Conservation (phyloP, 2,113 vertebrate genomes). For the Leucopsar rothschildi region DNA sequence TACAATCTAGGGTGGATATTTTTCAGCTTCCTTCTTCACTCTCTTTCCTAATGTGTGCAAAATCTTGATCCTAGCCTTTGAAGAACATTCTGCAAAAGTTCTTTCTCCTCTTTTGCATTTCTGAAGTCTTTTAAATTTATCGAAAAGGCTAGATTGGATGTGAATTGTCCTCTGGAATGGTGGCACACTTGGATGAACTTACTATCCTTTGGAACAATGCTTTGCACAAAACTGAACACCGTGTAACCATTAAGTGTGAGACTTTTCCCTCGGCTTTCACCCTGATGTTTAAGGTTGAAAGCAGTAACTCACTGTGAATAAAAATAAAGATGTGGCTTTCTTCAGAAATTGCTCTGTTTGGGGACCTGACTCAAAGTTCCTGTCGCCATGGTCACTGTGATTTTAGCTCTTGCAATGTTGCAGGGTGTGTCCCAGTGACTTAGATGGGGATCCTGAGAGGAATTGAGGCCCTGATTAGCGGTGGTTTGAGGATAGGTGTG, state of each 20-base stretch:
- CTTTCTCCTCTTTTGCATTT: not conserved
- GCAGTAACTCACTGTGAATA: not conserved
- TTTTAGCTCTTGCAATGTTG: not conserved
- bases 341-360: not conserved
- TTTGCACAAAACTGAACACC: not conserved
- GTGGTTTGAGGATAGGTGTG: not conserved
- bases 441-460: not conserved
- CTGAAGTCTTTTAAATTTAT: not conserved
- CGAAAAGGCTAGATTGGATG: not conserved
- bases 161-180: not conserved
- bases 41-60: not conserved
- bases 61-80: not conserved
- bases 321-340: not conserved
- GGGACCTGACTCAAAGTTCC: not conserved
- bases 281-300: not conserved
- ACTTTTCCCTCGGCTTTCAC: not conserved
- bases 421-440: not conserved
- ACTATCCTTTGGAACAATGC: not conserved
- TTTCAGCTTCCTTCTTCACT: not conserved
- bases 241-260: not conserved
- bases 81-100: not conserved
- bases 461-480: not conserved
- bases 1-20: not conserved
- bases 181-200: not conserved
- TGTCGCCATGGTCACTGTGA: not conserved